A percentile compares a stretch with the other conserved stretches of the same genome.
These are phyloP conservation scores for Grapholita molesta DNA, from an alignment of 1,140 invertebrate species.

Conservation along the genomic window DNA sequence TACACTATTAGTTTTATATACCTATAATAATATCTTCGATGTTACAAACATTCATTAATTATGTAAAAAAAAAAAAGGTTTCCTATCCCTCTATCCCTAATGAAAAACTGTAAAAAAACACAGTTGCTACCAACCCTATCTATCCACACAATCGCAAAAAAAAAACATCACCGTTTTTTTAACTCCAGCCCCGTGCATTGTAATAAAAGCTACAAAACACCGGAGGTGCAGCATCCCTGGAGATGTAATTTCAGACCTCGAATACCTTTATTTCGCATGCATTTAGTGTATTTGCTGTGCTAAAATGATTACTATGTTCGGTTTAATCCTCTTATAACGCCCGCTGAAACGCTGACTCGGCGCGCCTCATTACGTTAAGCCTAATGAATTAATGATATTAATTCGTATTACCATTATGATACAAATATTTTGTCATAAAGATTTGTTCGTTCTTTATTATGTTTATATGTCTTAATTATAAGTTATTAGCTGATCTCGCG, in stretches of 20 bases:
- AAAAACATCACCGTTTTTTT: neutral
- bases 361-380: neutral
- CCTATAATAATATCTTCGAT: too few relatives aligned
- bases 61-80: too few relatives aligned
- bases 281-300: constrained; percentile 6
- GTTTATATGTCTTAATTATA: too few relatives aligned
- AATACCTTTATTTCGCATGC: neutral
- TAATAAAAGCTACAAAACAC: neutral
- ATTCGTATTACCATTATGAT: neutral
- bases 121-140: neutral
- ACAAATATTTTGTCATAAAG: neutral
- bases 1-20: too few relatives aligned
- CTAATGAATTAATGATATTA: neutral
- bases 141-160: neutral
- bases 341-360: neutral
- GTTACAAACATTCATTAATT: too few relatives aligned
- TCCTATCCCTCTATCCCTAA: neutral
- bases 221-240: neutral
- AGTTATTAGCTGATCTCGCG: too few relatives aligned
- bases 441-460: too few relatives aligned
- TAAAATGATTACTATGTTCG: constrained; percentile 13
- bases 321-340: constrained; percentile 11
- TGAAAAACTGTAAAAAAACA: neutral
- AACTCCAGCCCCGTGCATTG: neutral
- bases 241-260: neutral